A percentile compares a stretch with the other conserved stretches of the same genome.
These are phyloP conservation scores for Heteropelma amictum DNA, from an alignment of 2,888 invertebrate species.

Conservation along the genomic window DNA sequence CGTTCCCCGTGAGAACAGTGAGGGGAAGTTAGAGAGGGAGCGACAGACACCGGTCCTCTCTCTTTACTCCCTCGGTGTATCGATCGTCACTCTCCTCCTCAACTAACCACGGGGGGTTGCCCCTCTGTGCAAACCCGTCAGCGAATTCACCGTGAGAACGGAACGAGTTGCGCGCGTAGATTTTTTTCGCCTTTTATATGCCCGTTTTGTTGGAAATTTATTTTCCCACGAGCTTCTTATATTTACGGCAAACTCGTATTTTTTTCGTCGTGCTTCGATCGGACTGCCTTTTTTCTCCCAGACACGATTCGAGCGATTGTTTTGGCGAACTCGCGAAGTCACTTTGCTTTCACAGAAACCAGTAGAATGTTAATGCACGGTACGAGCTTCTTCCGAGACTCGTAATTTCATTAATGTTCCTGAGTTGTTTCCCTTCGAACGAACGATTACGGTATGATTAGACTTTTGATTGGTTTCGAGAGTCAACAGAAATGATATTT, in stretches of 20 bases:
- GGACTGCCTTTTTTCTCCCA: no score
- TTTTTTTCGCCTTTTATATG: background rate
- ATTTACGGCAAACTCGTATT: background rate
- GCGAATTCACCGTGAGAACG: slow-evolving; percentile 47
- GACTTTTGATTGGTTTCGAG: no score
- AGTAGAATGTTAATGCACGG: no score
- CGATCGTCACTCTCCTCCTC: slow-evolving; percentile 60
- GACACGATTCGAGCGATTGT: no score
- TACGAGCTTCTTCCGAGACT: no score
- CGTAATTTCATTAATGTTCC: background rate
- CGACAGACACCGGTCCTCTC: slow-evolving; percentile 50
- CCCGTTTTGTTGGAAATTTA: background rate
- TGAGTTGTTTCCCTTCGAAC: background rate
- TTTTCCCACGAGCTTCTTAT: slow-evolving; percentile 14
- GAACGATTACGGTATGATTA: no score
- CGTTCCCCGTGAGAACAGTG: slow-evolving; percentile 41
- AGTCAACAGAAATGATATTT: background rate
- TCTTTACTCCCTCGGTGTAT: slow-evolving; percentile 59
- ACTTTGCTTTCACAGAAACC: no score
- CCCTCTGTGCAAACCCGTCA: slow-evolving; percentile 6
- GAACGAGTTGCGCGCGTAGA: slow-evolving; percentile 21
- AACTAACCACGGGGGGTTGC: slow-evolving; percentile 29
- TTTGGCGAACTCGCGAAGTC: no score
- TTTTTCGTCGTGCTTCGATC: no score
- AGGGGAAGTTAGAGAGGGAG: slow-evolving; percentile 26